Percentiles rank a stretch among this genome's conserved stretches.
phyloP scores from a whole-genome alignment of 2,888 invertebrate species.

The Eupeodes luniger region DNA sequence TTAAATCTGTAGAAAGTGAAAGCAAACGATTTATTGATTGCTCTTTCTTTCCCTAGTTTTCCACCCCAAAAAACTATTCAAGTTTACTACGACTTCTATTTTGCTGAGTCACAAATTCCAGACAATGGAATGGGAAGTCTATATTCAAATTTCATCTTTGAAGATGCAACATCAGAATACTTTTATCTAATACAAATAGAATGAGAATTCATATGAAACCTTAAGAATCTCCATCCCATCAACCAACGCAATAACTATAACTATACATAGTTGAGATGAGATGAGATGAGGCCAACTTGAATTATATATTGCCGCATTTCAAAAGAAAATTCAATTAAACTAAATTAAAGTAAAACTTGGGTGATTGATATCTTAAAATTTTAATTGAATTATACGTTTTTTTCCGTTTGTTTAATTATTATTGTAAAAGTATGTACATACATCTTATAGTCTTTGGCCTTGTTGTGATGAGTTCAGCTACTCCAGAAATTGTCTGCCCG shows the following conservation, averaged over 20 bases:
- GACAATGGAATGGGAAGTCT: not conserved
- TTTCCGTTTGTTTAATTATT: too few species aligned
- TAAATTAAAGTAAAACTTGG: conserved; percentile 9
- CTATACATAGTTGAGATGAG: too few species aligned
- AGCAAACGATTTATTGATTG: not conserved
- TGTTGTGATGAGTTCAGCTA: conserved; percentile 82
- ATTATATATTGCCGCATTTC: not conserved
- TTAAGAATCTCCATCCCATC: not conserved
- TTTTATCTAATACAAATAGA: not conserved
- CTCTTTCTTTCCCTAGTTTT: not conserved
- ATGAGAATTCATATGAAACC: not conserved
- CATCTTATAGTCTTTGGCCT: conserved; percentile 83
- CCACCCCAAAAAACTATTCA: too few species aligned
- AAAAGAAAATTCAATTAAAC: not conserved
- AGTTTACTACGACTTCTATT: not conserved
- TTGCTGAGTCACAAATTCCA: not conserved
- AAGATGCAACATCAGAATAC: not conserved
- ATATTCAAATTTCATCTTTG: not conserved
- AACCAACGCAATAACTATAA: too few species aligned
- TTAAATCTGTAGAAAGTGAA: not conserved
- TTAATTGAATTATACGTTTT: not conserved
- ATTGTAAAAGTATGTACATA: conserved; percentile 78
- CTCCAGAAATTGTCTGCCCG: conserved; percentile 82
- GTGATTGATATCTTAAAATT: not conserved
- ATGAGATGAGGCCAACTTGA: not conserved